Conservation (phyloP, 2,888 invertebrate genomes). For the Idaea biselata region DNA sequence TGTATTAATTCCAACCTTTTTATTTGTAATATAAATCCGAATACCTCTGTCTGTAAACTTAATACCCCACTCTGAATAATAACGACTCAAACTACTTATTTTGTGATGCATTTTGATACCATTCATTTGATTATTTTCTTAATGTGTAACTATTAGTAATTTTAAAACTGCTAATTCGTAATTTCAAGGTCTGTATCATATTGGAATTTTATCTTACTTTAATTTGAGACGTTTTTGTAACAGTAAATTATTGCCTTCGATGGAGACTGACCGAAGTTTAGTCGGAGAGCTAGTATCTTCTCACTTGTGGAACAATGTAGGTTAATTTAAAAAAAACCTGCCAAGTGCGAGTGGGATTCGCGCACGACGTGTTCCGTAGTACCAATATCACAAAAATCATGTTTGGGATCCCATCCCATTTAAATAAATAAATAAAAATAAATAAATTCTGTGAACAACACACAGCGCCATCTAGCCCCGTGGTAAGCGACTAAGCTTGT, state of each 20-base stretch:
- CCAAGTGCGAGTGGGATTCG: no score
- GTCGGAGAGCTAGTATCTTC: background rate
- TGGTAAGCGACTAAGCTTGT: no score
- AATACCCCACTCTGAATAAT: conserved; percentile 41
- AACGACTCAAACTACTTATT: conserved; percentile 31
- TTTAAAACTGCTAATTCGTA: conserved; percentile 5
- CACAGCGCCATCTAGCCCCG: no score
- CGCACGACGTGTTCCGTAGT: no score
- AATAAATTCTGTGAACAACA: no score
- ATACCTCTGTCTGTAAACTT: conserved; percentile 43
- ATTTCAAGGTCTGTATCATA: conserved; percentile 12
- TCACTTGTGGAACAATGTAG: background rate
- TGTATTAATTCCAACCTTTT: conserved; percentile 53
- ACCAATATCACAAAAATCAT: no score
- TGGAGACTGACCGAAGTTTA: background rate
- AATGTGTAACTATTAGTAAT: background rate
- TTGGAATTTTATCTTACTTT: background rate
- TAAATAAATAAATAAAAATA: no score
- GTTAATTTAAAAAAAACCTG: background rate
- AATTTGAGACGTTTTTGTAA: background rate
- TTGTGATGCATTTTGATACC: conserved; percentile 23
- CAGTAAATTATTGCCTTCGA: background rate
- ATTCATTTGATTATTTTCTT: conserved; percentile 8
- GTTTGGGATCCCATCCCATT: no score
- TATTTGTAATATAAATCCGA: conserved; percentile 52